These are phyloP conservation scores for Lathronympha strigana DNA, from an alignment of 2,888 invertebrate genomes.

Conservation along the genomic window DNA sequence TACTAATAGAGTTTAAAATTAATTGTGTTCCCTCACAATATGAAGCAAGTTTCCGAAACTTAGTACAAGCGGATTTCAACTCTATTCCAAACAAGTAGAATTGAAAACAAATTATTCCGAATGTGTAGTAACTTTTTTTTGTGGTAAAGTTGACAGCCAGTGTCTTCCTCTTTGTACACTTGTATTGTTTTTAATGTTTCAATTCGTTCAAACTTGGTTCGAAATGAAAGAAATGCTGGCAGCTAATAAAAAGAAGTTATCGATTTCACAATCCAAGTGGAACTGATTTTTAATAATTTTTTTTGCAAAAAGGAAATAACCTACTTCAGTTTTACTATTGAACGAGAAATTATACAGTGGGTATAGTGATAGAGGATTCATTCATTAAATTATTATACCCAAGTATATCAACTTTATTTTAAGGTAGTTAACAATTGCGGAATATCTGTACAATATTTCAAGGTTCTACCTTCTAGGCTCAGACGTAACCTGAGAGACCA, in stretches of 20 bases:
- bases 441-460: too few relatives aligned
- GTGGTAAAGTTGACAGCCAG: slow-evolving; percentile 1
- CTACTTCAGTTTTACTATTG: background rate
- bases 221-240: background rate
- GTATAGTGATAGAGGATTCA: too few relatives aligned
- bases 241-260: background rate
- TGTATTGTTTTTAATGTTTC: slow-evolving; percentile 6
- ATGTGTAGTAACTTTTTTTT: background rate
- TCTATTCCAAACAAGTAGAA: background rate
- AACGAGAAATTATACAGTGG: too few relatives aligned
- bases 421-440: too few relatives aligned
- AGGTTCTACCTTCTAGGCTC: too few relatives aligned
- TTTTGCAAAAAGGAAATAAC: background rate
- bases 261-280: background rate
- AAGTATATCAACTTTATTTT: too few relatives aligned
- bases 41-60: background rate
- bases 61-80: background rate
- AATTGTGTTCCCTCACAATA: background rate
- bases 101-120: background rate
- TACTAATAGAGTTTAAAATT: background rate
- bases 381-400: too few relatives aligned
- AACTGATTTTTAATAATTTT: background rate
- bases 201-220: background rate
- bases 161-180: background rate
- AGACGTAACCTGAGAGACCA: too few relatives aligned